These are phyloP conservation scores for Cybosia mesomella DNA, from an alignment of 2,888 invertebrate genomes.

Conservation along the genomic window DNA sequence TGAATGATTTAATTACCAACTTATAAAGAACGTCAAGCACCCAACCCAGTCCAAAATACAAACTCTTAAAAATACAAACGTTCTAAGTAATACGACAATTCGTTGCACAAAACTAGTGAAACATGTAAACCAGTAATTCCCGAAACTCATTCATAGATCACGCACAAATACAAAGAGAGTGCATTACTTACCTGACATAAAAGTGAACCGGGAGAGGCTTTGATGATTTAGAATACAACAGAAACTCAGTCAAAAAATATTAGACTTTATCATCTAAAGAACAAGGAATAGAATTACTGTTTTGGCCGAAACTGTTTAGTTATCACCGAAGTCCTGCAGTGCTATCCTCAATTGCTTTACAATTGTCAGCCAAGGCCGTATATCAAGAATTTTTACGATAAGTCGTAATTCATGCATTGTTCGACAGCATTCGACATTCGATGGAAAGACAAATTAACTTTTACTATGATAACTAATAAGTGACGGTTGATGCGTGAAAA, in stretches of 20 bases:
- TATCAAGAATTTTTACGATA: slow-evolving; percentile 77
- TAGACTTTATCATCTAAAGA: slow-evolving; percentile 17
- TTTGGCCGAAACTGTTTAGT: slow-evolving; percentile 26
- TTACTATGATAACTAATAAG: slow-evolving; percentile 37
- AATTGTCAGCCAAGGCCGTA: slow-evolving; percentile 73
- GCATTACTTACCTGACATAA: slow-evolving; percentile 64
- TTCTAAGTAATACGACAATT: slow-evolving; percentile 10
- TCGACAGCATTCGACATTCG: slow-evolving; percentile 55
- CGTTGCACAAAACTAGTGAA: slow-evolving; percentile 52
- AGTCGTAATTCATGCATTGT: slow-evolving; percentile 71
- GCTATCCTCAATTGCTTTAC: slow-evolving; percentile 70
- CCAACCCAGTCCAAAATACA: background rate
- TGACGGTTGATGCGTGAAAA: slow-evolving; percentile 6
- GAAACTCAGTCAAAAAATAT: slow-evolving; percentile 19
- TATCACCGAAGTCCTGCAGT: slow-evolving; percentile 62
- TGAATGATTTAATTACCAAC: background rate
- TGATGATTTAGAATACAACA: slow-evolving; percentile 55
- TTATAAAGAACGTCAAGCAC: background rate
- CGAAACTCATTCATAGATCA: slow-evolving; percentile 79
- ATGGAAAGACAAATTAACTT: slow-evolving; percentile 58
- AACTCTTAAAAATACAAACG: background rate
- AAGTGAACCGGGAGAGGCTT: slow-evolving; percentile 50
- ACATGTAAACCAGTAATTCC: slow-evolving; percentile 60
- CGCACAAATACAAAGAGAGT: slow-evolving; percentile 65
- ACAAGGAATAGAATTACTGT: slow-evolving; percentile 41